Conservation (phyloP, 2,797 vertebrate genomes). For the Siniperca scherzeri region DNA sequence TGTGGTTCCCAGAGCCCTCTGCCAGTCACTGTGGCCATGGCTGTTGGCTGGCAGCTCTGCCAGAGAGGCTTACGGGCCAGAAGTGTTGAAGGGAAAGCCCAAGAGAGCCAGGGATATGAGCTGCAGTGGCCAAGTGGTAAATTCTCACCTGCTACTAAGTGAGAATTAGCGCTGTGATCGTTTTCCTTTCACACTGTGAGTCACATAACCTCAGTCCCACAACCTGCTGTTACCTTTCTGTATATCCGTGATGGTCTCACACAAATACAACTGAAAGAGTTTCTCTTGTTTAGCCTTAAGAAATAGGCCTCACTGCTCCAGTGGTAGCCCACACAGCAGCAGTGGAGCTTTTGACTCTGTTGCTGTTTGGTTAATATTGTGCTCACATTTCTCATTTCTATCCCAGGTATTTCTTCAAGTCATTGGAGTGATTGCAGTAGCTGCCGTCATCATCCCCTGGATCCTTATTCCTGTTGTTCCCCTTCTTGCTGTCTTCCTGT, state of each 20-base stretch:
- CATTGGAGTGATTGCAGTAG: constrained; percentile 88
- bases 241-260: constrained; percentile 52
- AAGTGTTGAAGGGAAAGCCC: constrained; percentile 83
- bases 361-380: constrained; percentile 42
- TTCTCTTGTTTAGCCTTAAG: constrained; percentile 60
- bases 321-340: constrained; percentile 53
- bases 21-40: constrained; percentile 81
- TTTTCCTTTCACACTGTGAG: constrained; percentile 82
- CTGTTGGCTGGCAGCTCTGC: constrained; percentile 74
- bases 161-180: constrained; percentile 80
- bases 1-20: constrained; percentile 81
- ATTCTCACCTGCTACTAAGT: constrained; percentile 85
- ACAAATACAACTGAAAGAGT: constrained; percentile 71
- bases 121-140: constrained; percentile 80
- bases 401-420: constrained; percentile 90
- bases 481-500: constrained; percentile 88
- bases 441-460: constrained; percentile 90
- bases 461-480: constrained; percentile 88
- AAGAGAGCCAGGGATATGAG: constrained; percentile 75
- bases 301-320: constrained; percentile 44
- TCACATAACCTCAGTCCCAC: constrained; percentile 76
- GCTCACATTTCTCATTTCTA: constrained; percentile 37
- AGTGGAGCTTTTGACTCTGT: constrained; percentile 34
- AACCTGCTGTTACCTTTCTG: constrained; percentile 76
- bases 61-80: constrained; percentile 75